Evolutionary conservation across 1,140 invertebrate species (phyloP), one percentile per base, ranked within the genome.

Genomic region (Lordiphosa clarofinis): DNA sequence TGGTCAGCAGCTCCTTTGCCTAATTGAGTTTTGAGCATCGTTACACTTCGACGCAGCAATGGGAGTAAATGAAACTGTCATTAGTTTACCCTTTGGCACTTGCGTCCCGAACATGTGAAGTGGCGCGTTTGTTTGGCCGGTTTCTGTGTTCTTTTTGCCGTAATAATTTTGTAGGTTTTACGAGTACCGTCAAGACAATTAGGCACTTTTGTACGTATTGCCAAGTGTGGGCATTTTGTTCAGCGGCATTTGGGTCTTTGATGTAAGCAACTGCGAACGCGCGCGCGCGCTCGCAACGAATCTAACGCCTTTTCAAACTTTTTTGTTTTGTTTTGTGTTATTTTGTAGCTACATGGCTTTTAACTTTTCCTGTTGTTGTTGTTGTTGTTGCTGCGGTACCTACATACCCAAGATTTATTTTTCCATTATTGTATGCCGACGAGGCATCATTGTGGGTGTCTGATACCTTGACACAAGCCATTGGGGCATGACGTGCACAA

Each of bases 11-110:
- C 35, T 35, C 43, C 15, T 43, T 43, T 42, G 57, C 64, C 68
- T 82, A 82, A 82, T 82, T 82, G 76, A 82, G 76, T 82, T 82
- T 82, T 82, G 76, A 82, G 76, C 50, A 78, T 72, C 76, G 75
- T 82, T 81, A 82, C 76, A 82, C 76, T 82, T 82, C 76, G 82
- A 82, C 75, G 75, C 75, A 81, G 75, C 75, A 81, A 76, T 82
- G 76, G 78, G 78, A 82, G 78, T 82, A 82, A 82, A 82, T 82
- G 84, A 82, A 82, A 82, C 78, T 78, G 78, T 82, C 78, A 82
- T 82, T 82, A 82, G 78, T 82, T 82, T 73, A 82, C 78, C 78
- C 78, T 82, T 82, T 82, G 78, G 78, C 78, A 82, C 63, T 73
- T 73, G 62, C 24, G 65, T 46, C 54, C 39, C 56, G 58, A 76